Evolutionary conservation across 2,888 invertebrate species (phyloP), one percentile per base, ranked within the genome.

Genomic region (Trissolcus japonicus): DNA sequence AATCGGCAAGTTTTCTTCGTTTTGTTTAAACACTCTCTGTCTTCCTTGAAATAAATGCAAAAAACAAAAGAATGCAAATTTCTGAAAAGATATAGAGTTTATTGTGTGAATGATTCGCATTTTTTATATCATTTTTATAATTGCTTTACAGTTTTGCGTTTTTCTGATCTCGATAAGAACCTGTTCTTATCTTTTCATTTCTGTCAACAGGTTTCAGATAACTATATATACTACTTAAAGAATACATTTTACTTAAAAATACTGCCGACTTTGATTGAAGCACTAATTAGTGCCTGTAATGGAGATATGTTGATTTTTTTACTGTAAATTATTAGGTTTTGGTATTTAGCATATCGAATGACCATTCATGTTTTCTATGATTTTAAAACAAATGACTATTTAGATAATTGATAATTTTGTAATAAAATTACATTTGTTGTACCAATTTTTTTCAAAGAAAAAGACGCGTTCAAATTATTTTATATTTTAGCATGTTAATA

Each of bases 161-260:
- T 55, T 19, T 53, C 41, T 43, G 48, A 21, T 21, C 54, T 55
- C n/a, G 68, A 68, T 68, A 68, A 68, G 53, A 60, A 68, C 68
- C 68, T 48, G 68, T 68, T 68, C 41, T 60, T 68, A 60, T 60
- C 68, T 17, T 21, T 43, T 41, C 67, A 60, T 43, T 67, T 60
- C 67, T 53, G 59, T 67, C 59, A 67, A 67, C 67, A 60, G 67
- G 59, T 54, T 67, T 59, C 53, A 67, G 60, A 67, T 67, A 59
- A 50, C 35, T 29, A 29, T 43, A 25, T 25, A 25, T 25, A 25
- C 25, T 25, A 25, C 11, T 16, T 21, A 67, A 57, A 59, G 62
- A 66, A 57, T 54, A 25, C 41, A 25, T 46, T 57, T 57, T 41
- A n/a, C 63, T 29, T 14, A 56, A 50, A 66, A 66, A 57, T 50